phyloP scores from a whole-genome alignment of 23 tunicate genomes.

The Styela plicata region DNA sequence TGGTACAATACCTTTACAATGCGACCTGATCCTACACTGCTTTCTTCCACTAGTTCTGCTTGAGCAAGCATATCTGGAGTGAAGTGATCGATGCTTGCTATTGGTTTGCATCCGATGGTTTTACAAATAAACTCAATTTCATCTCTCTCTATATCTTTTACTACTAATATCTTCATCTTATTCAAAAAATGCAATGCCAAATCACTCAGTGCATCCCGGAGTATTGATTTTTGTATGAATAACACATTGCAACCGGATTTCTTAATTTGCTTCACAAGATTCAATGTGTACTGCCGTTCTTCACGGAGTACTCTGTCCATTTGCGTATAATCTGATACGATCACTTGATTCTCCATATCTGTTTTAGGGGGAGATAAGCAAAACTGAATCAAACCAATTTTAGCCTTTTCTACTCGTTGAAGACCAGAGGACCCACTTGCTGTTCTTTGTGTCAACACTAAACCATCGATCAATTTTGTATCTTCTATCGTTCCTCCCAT shows the following conservation, averaged over 20 bases:
- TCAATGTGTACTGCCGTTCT: constrained; percentile 94
- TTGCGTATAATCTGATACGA: constrained; percentile 95
- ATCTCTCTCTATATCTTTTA: constrained; percentile 90
- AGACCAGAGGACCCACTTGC: constrained; percentile 81
- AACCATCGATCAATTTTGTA: constrained; percentile 85
- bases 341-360: constrained; percentile 97
- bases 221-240: constrained; percentile 88
- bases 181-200: constrained; percentile 93
- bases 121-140: constrained; percentile 97
- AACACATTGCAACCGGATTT: constrained; percentile 96
- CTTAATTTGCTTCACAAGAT: constrained; percentile 93
- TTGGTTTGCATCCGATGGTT: constrained; percentile 94
- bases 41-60: constrained; percentile 95
- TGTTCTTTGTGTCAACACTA: constrained; percentile 79
- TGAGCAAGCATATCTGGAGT: constrained; percentile 88
- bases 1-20: constrained; percentile 68
- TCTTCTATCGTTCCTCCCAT: constrained; percentile 97
- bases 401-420: constrained; percentile 88
- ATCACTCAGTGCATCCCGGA: constrained; percentile 95
- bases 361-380: constrained; percentile 97
- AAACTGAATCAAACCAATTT: constrained; percentile 91
- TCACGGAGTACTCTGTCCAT: constrained; percentile 96
- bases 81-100: constrained; percentile 95
- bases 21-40: constrained; percentile 82
- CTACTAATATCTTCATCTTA: constrained; percentile 96